A percentile compares a stretch with the other conserved stretches of the same genome.
phyloP scores from a whole-genome alignment of 2,113 vertebrate genomes.

The Oxyruncus cristatus region DNA sequence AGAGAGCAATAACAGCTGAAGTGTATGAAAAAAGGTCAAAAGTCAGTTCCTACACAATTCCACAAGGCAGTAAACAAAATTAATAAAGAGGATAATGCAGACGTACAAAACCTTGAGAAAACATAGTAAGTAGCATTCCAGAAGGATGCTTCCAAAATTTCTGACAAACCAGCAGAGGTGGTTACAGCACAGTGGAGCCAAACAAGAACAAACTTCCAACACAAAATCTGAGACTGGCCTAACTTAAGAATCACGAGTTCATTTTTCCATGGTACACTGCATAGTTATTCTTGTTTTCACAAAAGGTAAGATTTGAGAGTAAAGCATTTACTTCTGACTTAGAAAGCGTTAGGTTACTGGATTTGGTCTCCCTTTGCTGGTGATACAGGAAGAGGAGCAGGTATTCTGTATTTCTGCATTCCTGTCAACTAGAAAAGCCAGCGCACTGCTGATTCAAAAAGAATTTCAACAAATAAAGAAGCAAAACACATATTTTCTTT shows the following conservation, averaged over 20 bases:
- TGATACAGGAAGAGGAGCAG: background rate
- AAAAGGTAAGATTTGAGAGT: background rate
- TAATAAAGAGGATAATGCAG: background rate
- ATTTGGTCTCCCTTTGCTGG: background rate
- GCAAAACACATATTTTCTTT: background rate
- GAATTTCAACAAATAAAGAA: background rate
- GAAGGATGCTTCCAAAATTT: background rate
- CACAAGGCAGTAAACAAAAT: background rate
- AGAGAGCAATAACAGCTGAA: background rate
- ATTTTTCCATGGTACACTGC: background rate
- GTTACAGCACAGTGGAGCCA: background rate
- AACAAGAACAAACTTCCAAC: background rate
- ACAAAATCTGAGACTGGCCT: background rate
- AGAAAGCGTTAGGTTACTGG: background rate
- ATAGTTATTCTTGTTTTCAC: background rate
- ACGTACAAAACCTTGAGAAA: background rate
- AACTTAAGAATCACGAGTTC: background rate
- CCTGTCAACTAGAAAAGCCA: background rate
- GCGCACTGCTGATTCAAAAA: background rate
- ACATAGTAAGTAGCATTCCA: background rate
- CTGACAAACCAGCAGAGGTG: background rate
- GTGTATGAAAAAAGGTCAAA: background rate
- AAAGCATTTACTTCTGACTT: background rate
- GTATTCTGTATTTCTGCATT: background rate
- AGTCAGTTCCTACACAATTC: background rate